Base-by-base conservation (phyloP, 2,113 vertebrate species). In the Polyodon spathula region DNA sequence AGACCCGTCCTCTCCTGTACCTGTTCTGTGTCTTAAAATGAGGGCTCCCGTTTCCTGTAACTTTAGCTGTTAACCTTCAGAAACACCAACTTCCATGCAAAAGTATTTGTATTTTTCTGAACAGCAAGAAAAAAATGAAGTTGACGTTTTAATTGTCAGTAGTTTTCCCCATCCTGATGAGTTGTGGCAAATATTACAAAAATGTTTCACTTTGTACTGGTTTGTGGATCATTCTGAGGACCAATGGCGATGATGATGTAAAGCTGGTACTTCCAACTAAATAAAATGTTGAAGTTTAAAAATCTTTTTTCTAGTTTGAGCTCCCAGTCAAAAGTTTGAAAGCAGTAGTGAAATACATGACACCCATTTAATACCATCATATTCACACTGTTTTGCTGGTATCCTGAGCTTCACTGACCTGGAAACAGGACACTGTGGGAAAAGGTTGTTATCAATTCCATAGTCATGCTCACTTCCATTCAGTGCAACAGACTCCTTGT, bases 21-120 rank as follows among this genome's bases (percentile, higher is more conserved):
- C 58, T 57, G 40, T 54, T 54, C 63, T 66, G 54, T 42, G 17
- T 50, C 37, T 10, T 50, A 42, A 38, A 59, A 55, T 61, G 46
- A 58, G 58, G 60, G 56, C 55, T 40, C n/a, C 8, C 37, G 42
- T 15, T 41, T 37, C 50, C 11, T 38, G 41, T 40, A 16, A 9
- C 7, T 39, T 41, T 14, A 17, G n/a, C 27, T 14, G 2, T 44
- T 37, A 52, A 42, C 54, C 66, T n/a, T 40, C 37, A 59, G 54
- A 27, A 58, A 44, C 37, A 39, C 40, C 10, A 50, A 50, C 12
- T 50, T 11, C 48, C 9, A n/a, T 10, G 48, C 48, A 6, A 50
- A 50, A 50, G 14, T 4, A 50, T 50, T 50, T 50, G 48, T 50
- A 11, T n/a, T 50, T 50, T 50, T 40, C 64, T 54, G 15, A 41